phyloP scores from a whole-genome alignment of 1,140 invertebrate genomes.

The Rhagoletis zephyria region DNA sequence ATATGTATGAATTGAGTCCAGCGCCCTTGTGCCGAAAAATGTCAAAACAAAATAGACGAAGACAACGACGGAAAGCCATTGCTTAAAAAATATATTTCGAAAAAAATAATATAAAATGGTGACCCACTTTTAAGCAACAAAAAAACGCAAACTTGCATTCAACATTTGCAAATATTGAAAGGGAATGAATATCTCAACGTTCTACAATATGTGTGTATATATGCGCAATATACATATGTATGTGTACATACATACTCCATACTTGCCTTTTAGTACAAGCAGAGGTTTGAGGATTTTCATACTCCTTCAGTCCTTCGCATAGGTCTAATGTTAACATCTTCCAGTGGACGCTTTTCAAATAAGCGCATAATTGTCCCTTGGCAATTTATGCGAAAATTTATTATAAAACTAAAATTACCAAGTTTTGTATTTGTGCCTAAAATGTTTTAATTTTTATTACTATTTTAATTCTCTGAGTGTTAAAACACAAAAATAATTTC shows the following conservation, averaged over 20 bases:
- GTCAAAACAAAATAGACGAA: not conserved
- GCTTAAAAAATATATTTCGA: not conserved
- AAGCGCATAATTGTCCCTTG: not conserved
- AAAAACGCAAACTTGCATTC: not conserved
- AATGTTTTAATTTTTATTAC: not conserved
- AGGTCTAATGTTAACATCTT: not conserved
- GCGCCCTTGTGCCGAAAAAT: conserved; percentile 37
- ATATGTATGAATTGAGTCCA: not conserved
- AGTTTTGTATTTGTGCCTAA: not conserved
- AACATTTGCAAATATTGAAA: not conserved
- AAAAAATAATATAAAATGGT: not conserved
- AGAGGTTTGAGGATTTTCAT: too few species aligned
- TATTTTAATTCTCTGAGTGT: not conserved
- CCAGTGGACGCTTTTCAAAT: conserved; percentile 3
- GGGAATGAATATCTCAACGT: not conserved
- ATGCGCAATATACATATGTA: not conserved
- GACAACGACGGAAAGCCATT: not conserved
- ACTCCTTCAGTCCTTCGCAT: not conserved
- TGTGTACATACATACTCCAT: too few species aligned
- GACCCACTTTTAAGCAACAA: conserved; percentile 14
- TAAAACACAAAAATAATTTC: not conserved
- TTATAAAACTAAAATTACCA: not conserved
- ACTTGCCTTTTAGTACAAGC: too few species aligned
- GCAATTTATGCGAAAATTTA: too few species aligned
- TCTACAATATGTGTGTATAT: not conserved